Conservation (phyloP, 2,797 vertebrate genomes). For the Myotis myotis region DNA sequence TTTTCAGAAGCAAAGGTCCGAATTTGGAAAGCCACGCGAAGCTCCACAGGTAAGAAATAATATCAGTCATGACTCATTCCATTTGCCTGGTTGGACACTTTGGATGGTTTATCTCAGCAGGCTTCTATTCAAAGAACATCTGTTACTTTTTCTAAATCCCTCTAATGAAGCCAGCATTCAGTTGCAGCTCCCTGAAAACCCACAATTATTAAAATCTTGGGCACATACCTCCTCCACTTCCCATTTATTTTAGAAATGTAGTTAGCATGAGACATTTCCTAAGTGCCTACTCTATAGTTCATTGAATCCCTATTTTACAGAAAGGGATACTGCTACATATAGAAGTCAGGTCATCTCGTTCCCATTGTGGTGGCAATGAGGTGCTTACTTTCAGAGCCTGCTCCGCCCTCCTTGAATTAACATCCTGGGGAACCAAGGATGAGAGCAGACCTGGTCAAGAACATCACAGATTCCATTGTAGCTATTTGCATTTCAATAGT, state of each 20-base stretch:
- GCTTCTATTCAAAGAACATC: slow-evolving; percentile 60
- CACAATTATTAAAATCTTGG: slow-evolving; percentile 29
- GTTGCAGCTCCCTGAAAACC: not conserved
- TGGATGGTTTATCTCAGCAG: slow-evolving; percentile 49
- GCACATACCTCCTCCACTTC: not conserved
- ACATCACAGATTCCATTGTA: not conserved
- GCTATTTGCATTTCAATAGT: not conserved
- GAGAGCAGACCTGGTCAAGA: not conserved
- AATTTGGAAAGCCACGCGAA: not conserved
- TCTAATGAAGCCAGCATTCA: slow-evolving; percentile 28
- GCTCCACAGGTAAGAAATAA: slow-evolving; percentile 47
- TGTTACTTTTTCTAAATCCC: slow-evolving; percentile 52
- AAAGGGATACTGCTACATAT: not conserved
- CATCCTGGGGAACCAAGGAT: not conserved
- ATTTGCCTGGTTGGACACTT: slow-evolving; percentile 43
- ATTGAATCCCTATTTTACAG: not conserved
- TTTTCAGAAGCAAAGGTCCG: slow-evolving; percentile 11
- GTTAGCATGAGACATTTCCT: not conserved
- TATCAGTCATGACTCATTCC: slow-evolving; percentile 25
- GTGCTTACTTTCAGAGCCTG: not conserved
- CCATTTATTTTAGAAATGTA: not conserved
- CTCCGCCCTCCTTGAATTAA: not conserved
- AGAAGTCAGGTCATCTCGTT: not conserved
- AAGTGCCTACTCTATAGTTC: not conserved
- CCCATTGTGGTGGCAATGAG: not conserved